Conservation (phyloP, 2,797 vertebrate species). For the Atherinosoma microstoma region DNA sequence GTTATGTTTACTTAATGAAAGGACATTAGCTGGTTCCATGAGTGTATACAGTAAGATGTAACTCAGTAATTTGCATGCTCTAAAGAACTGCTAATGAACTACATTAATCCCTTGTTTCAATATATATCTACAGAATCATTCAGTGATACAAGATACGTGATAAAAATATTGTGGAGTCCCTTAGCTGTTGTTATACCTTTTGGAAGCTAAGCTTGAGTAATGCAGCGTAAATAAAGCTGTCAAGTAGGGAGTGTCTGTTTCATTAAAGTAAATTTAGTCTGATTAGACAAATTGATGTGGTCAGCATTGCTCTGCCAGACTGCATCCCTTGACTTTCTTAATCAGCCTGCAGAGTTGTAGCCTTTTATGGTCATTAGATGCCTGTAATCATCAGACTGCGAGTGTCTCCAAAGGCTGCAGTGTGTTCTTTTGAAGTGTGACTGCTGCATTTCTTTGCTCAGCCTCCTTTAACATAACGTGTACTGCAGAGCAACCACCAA, state of each 20-base stretch:
- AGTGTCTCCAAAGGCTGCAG: conserved; percentile 34
- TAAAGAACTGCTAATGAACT: conserved; percentile 9
- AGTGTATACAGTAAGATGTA: background rate
- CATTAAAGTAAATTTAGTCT: conserved; percentile 55
- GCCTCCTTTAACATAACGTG: background rate
- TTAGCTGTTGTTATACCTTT: conserved; percentile 1
- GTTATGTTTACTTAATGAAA: background rate
- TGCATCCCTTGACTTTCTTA: conserved; percentile 47
- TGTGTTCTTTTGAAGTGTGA: conserved; percentile 28
- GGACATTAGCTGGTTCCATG: background rate
- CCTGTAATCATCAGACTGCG: conserved; percentile 44
- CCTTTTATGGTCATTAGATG: conserved; percentile 50
- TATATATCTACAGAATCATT: conserved; percentile 6
- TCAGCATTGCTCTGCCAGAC: conserved; percentile 44
- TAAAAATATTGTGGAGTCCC: background rate
- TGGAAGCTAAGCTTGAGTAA: conserved; percentile 20
- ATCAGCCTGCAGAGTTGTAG: conserved; percentile 45
- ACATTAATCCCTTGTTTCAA: background rate
- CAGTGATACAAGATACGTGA: background rate
- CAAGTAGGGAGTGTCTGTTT: conserved; percentile 36
- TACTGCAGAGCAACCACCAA: background rate
- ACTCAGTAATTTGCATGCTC: background rate
- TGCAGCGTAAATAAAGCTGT: conserved; percentile 38
- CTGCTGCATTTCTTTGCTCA: conserved; percentile 10
- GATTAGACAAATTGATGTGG: conserved; percentile 61